These are phyloP conservation scores for Macaria liturata DNA, from an alignment of 2,888 invertebrate species.

Conservation along the genomic window DNA sequence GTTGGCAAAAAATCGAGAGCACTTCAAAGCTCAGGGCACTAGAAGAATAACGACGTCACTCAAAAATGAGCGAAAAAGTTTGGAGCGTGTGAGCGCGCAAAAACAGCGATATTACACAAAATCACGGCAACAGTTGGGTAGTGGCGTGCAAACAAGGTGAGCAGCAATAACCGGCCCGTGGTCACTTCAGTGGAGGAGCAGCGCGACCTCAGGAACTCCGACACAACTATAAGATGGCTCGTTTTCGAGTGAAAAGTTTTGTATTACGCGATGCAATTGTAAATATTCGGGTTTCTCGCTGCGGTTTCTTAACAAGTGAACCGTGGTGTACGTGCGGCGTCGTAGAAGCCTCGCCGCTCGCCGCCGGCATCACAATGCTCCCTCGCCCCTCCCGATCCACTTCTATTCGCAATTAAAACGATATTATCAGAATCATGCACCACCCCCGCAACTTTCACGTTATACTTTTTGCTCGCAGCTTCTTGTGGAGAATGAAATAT, in stretches of 20 bases:
- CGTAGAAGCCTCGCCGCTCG: constrained; percentile 49
- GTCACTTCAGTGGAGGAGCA: constrained; percentile 67
- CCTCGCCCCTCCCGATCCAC: constrained; percentile 42
- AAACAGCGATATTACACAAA: constrained; percentile 64
- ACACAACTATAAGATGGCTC: constrained; percentile 62
- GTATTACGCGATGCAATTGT: constrained; percentile 67
- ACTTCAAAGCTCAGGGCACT: constrained; percentile 18
- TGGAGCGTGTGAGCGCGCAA: constrained; percentile 26
- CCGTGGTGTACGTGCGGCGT: constrained; percentile 62
- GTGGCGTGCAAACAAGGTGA: constrained; percentile 68
- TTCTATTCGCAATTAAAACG: constrained; percentile 70
- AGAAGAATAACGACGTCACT: constrained; percentile 19
- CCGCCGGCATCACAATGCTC: constrained; percentile 60
- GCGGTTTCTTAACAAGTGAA: constrained; percentile 69
- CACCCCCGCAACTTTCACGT: constrained; percentile 54
- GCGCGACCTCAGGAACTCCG: constrained; percentile 39
- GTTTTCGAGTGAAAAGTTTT: constrained; percentile 69
- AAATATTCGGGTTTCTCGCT: constrained; percentile 71
- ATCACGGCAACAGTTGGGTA: constrained; percentile 66
- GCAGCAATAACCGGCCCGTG: constrained; percentile 62
- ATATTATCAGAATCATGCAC: constrained; percentile 67
- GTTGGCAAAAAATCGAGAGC: constrained; percentile 12
- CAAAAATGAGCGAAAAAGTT: constrained; percentile 29
- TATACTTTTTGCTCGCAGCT: constrained; percentile 38
- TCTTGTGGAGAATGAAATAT: constrained; percentile 22